A percentile compares a stretch with the other conserved stretches of the same genome.
These are phyloP conservation scores for Phallusia fumigata DNA, from an alignment of 23 tunicate genomes.

Conservation along the genomic window DNA sequence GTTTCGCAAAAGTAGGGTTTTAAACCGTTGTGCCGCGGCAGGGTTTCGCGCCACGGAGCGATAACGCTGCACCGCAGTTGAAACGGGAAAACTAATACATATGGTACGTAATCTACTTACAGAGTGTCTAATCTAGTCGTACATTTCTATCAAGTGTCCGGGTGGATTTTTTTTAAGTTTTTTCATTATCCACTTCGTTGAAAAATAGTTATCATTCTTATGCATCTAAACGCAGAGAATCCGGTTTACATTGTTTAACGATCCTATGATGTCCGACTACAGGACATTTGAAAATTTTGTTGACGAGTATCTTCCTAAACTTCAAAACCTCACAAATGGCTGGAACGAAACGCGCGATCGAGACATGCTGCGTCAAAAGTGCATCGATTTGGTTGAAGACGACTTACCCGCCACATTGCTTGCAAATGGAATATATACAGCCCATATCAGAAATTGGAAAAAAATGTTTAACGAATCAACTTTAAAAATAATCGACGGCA, in stretches of 20 bases:
- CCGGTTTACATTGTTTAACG: conserved; percentile 5
- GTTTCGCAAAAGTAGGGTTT: too few species aligned
- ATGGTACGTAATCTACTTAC: too few species aligned
- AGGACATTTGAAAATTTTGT: conserved; percentile 27
- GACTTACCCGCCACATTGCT: background rate
- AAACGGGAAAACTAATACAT: too few species aligned
- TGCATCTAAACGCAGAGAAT: too few species aligned
- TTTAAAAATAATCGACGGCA: background rate
- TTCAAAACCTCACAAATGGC: background rate
- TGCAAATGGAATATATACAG: background rate
- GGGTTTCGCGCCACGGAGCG: too few species aligned
- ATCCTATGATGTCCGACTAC: conserved; percentile 4
- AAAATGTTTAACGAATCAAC: background rate
- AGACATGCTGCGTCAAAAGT: background rate
- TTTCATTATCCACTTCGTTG: too few species aligned
- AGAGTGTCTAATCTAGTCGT: too few species aligned
- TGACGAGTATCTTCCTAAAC: conserved; percentile 26
- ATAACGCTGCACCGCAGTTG: too few species aligned
- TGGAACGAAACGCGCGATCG: background rate
- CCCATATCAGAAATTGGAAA: background rate
- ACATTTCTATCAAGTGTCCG: too few species aligned
- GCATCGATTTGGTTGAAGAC: background rate
- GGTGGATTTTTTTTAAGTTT: too few species aligned
- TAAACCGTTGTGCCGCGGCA: too few species aligned
- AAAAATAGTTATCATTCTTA: too few species aligned